Conservation (phyloP, 2,888 invertebrate species). For the Mesorhabditis belari region DNA sequence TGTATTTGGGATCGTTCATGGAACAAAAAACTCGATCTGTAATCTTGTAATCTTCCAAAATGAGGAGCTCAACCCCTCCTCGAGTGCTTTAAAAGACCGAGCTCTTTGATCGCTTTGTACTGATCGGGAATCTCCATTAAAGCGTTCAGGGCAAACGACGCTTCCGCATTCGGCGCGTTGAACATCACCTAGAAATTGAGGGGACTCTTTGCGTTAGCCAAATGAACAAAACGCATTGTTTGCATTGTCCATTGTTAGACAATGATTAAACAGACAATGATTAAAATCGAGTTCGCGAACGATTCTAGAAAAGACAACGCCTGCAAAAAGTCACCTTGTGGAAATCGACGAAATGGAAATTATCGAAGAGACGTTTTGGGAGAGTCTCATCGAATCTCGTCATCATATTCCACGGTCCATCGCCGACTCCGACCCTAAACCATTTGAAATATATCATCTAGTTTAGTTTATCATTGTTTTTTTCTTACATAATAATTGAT, state of each 20-base stretch:
- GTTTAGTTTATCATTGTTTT: conserved; percentile 1
- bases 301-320: background rate
- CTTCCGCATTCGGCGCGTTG: conserved; percentile 52
- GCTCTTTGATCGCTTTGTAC: conserved; percentile 37
- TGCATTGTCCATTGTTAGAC: background rate
- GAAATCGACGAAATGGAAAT: conserved; percentile 60
- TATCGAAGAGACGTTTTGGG: conserved; percentile 58
- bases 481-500: conserved; percentile 56
- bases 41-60: no score
- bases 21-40: background rate
- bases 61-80: conserved; percentile 33
- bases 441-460: background rate
- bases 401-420: conserved; percentile 60
- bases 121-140: conserved; percentile 58
- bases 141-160: conserved; percentile 58
- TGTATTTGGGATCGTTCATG: background rate
- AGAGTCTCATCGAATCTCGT: conserved; percentile 58
- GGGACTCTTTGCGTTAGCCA: background rate
- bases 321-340: conserved; percentile 48
- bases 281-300: background rate
- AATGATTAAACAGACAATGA: background rate
- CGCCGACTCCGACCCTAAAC: conserved; percentile 58
- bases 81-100: conserved; percentile 49
- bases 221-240: background rate
- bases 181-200: conserved; percentile 47